A percentile compares a stretch with the other conserved stretches of the same genome.
phyloP scores from a whole-genome alignment of 2,888 invertebrate genomes.

The Busseola fusca region DNA sequence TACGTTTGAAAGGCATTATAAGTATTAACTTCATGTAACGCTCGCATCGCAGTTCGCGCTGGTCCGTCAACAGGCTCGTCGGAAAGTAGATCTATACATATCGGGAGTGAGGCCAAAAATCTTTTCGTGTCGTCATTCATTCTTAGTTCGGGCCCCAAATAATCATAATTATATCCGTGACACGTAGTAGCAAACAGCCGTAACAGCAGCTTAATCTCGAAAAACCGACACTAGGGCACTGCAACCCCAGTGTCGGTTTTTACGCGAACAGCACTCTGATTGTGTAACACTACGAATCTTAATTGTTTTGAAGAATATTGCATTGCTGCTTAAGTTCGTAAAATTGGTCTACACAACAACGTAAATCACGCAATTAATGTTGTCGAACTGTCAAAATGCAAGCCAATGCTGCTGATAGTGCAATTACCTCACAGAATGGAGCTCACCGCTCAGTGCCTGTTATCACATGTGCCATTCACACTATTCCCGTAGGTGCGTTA shows the following conservation, averaged over 20 bases:
- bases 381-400: no score
- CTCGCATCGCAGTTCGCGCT: neutral
- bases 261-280: no score
- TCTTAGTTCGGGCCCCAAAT: neutral
- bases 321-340: no score
- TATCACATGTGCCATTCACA: neutral
- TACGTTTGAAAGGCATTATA: neutral
- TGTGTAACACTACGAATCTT: no score
- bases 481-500: neutral
- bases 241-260: neutral
- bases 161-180: neutral
- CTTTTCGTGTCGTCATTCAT: neutral
- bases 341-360: no score
- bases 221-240: no score
- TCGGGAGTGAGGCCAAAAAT: neutral
- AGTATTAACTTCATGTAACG: neutral
- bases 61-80: neutral
- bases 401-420: no score
- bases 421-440: no score
- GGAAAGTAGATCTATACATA: neutral
- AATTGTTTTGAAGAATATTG: no score
- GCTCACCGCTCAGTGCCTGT: neutral
- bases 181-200: neutral
- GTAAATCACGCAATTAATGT: no score
- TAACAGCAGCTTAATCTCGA: neutral